Percentiles rank a stretch among this genome's conserved stretches.
These are phyloP conservation scores for Steatornis caripensis DNA, from an alignment of 2,113 vertebrate genomes.

Conservation along the genomic window DNA sequence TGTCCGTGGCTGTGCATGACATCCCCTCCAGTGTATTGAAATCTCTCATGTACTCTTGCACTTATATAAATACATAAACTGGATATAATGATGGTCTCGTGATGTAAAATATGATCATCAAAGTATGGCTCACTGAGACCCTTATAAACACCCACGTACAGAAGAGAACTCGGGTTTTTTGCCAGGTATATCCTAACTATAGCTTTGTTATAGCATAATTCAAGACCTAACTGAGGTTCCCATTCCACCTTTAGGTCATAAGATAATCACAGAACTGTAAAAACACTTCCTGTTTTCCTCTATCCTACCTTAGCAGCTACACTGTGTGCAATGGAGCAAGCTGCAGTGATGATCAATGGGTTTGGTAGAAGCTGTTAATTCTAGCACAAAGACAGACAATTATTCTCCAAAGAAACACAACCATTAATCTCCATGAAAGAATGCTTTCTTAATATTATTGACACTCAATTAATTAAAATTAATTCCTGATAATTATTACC, in stretches of 20 bases:
- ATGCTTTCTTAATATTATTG: not conserved
- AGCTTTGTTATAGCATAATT: not conserved
- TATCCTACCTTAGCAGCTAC: not conserved
- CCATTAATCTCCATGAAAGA: not conserved
- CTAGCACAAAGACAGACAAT: not conserved
- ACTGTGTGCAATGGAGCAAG: not conserved
- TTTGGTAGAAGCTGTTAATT: not conserved
- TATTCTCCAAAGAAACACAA: not conserved
- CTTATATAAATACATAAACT: not conserved
- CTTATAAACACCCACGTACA: not conserved
- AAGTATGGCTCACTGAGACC: not conserved
- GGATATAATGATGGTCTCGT: not conserved
- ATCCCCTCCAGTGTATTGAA: not conserved
- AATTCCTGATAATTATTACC: not conserved
- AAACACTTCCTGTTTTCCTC: not conserved
- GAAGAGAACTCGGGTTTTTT: not conserved
- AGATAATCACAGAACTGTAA: not conserved
- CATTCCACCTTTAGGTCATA: not conserved
- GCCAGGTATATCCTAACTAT: not conserved
- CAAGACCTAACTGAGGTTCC: not conserved
- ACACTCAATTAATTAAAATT: not conserved
- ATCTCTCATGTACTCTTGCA: not conserved
- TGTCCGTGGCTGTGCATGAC: not conserved
- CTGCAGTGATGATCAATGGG: not conserved
- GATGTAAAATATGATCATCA: not conserved